These are phyloP conservation scores for Sthenelais limicola DNA, from an alignment of 2,888 invertebrate genomes.

Conservation along the genomic window DNA sequence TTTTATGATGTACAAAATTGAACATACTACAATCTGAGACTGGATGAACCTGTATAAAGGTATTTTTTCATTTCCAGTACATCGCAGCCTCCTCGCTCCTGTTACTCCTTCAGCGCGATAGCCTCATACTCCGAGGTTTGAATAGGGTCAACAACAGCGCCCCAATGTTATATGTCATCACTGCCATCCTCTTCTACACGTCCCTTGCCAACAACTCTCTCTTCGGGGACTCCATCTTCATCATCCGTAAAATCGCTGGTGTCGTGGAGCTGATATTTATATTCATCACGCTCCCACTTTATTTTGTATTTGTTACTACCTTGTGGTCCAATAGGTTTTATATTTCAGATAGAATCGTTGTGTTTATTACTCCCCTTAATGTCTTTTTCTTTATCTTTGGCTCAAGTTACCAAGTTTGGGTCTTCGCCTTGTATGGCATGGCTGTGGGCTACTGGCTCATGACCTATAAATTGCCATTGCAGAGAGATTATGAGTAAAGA, in stretches of 20 bases:
- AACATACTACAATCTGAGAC: neutral
- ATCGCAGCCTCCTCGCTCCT: conserved; percentile 58
- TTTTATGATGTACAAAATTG: no score
- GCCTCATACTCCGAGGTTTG: conserved; percentile 54
- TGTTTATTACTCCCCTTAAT: conserved; percentile 36
- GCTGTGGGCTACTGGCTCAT: conserved; percentile 38
- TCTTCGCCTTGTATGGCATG: conserved; percentile 29
- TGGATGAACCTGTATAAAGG: neutral
- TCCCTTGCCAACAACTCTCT: conserved; percentile 54
- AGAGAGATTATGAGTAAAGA: neutral
- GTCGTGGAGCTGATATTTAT: conserved; percentile 57
- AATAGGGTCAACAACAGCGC: conserved; percentile 58
- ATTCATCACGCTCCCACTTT: conserved; percentile 52
- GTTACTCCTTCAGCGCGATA: conserved; percentile 62
- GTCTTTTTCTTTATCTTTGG: conserved; percentile 38
- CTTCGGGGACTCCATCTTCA: conserved; percentile 49
- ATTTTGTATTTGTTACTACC: conserved; percentile 58
- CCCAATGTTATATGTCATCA: conserved; percentile 57
- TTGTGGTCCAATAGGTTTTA: conserved; percentile 57
- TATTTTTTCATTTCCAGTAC: conserved; percentile 55
- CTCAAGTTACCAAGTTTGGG: conserved; percentile 24
- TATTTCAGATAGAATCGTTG: conserved; percentile 54
- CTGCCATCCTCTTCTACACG: conserved; percentile 54
- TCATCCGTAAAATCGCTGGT: conserved; percentile 49
- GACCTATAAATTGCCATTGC: conserved; percentile 32